A percentile compares a stretch with the other conserved stretches of the same genome.
phyloP scores from a whole-genome alignment of 2,888 invertebrate genomes.

The Amblyteles armatorius region DNA sequence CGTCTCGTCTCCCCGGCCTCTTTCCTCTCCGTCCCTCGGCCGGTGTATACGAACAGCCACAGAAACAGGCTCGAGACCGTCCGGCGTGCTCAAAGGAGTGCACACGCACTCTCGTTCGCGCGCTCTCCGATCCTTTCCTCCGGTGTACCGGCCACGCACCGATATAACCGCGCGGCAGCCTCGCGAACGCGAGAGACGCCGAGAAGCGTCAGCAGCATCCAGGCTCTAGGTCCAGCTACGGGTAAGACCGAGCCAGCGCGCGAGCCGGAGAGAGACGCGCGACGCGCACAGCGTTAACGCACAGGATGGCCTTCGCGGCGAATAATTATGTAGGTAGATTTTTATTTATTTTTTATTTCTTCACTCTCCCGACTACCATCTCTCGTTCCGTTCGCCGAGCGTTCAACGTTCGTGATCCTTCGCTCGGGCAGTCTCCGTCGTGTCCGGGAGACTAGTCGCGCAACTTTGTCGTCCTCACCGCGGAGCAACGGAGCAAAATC shows the following conservation, averaged over 20 bases:
- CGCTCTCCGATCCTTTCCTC: conserved; percentile 51
- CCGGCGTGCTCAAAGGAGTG: conserved; percentile 49
- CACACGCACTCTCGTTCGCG: conserved; percentile 61
- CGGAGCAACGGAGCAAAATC: conserved; percentile 16
- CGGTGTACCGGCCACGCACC: conserved; percentile 38
- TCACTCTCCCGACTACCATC: conserved; percentile 45
- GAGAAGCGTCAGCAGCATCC: conserved; percentile 26
- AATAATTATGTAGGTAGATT: conserved; percentile 81
- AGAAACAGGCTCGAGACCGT: conserved; percentile 33
- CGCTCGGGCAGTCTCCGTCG: conserved; percentile 21
- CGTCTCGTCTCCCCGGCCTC: conserved; percentile 22
- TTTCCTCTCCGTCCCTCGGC: conserved; percentile 53
- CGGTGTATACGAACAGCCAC: not conserved
- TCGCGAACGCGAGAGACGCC: conserved; percentile 22
- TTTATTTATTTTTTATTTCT: conserved; percentile 69
- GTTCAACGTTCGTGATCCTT: conserved; percentile 56
- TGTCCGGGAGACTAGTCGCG: conserved; percentile 49
- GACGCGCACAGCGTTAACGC: conserved; percentile 73
- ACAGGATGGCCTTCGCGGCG: conserved; percentile 80
- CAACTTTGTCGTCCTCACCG: conserved; percentile 44
- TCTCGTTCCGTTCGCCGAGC: conserved; percentile 17
- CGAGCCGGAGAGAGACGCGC: no score
- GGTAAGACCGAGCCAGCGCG: not conserved
- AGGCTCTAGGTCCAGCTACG: not conserved
- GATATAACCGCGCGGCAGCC: conserved; percentile 38